Conservation (phyloP, 1,140 invertebrate species). For the Aphidius gifuensis region DNA sequence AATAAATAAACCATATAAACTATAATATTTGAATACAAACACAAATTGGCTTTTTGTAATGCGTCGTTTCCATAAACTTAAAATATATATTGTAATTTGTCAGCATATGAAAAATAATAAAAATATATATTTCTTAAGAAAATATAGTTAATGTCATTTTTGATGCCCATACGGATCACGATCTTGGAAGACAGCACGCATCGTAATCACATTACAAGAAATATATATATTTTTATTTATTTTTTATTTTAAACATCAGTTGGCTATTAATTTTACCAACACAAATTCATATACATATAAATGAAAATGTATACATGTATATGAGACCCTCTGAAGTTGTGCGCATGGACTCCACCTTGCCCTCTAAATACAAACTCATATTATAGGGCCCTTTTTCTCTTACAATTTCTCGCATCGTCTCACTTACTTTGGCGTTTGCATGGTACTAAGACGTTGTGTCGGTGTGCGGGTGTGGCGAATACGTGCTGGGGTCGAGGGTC, state of each 20-base stretch:
- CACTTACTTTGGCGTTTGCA: not conserved
- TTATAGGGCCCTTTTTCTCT: not conserved
- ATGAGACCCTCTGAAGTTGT: not conserved
- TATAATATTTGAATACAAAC: no score
- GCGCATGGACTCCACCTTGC: slow-evolving; percentile 2
- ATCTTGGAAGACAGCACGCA: slow-evolving; percentile 36
- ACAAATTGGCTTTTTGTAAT: no score
- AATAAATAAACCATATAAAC: no score
- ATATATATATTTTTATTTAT: no score
- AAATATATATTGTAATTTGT: no score
- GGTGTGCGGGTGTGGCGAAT: slow-evolving; percentile 55
- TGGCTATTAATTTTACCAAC: slow-evolving; percentile 49
- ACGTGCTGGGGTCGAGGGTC: slow-evolving; percentile 53
- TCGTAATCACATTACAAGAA: slow-evolving; percentile 49
- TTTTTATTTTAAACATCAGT: slow-evolving; percentile 37
- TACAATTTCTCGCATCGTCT: not conserved
- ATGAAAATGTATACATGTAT: slow-evolving; percentile 4
- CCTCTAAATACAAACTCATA: slow-evolving; percentile 1
- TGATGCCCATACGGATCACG: no score
- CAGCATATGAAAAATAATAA: no score
- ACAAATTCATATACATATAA: slow-evolving; percentile 5
- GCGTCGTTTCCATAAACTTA: no score
- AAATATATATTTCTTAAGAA: no score
- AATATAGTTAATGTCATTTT: no score
- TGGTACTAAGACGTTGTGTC: slow-evolving; percentile 26